Conservation (phyloP, 2,113 vertebrate genomes). For the Ptilonorhynchus violaceus region DNA sequence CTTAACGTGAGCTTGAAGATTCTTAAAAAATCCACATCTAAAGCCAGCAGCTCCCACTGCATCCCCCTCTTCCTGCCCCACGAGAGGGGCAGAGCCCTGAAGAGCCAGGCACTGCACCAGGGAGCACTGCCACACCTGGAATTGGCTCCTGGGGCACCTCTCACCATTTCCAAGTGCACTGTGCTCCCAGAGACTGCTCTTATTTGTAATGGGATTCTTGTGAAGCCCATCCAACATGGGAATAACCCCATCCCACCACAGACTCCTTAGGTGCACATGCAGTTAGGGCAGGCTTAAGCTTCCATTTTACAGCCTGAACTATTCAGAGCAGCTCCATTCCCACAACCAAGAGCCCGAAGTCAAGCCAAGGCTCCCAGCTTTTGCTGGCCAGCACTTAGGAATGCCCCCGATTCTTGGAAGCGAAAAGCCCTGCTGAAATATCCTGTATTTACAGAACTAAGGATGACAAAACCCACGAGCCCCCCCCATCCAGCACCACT, state of each 20-base stretch:
- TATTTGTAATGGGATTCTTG: fast-evolving
- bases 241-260: not conserved
- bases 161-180: fast-evolving
- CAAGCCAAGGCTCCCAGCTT: too few relatives aligned
- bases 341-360: fast-evolving
- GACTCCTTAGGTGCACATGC: fast-evolving
- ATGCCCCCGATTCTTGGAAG: fast-evolving
- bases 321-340: fast-evolving
- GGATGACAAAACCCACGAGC: fast-evolving
- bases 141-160: not conserved
- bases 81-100: not conserved
- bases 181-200: not conserved
- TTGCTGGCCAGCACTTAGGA: not conserved
- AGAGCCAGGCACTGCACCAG: not conserved
- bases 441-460: fast-evolving
- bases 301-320: not conserved
- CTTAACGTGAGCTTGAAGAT: not conserved
- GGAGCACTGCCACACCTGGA: not conserved
- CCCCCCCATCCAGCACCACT: not conserved
- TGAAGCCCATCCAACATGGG: fast-evolving
- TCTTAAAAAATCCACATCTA: fast-evolving
- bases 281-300: too few relatives aligned
- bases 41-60: not conserved
- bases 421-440: not conserved
- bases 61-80: fast-evolving